Evolutionary conservation across 2,113 vertebrate species (phyloP).

Genomic region (Triplophysa rosa): DNA sequence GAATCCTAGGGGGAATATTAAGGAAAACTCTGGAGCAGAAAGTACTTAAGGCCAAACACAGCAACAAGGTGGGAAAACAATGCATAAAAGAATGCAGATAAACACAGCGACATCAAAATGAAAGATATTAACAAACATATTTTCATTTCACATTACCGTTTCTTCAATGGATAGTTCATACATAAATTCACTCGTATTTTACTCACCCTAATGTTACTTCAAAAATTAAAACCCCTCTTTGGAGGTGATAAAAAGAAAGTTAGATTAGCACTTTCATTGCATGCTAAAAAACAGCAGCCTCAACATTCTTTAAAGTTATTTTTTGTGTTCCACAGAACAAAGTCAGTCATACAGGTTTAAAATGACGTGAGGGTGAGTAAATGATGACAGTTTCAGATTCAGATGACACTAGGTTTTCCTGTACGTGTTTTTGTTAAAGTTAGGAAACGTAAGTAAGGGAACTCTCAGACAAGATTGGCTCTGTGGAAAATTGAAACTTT

Average conservation of each 20-base stretch:
- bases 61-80: constrained; percentile 49
- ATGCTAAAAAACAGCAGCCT: too few species aligned
- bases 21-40: constrained; percentile 66
- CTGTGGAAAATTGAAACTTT: not conserved
- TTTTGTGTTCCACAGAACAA: not conserved
- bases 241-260: too few species aligned
- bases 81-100: constrained; percentile 14
- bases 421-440: not conserved
- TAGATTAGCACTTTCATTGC: too few species aligned
- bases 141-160: too few species aligned
- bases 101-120: not conserved
- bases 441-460: not conserved
- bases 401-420: not conserved
- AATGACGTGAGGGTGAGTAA: too few species aligned
- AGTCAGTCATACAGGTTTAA: not conserved
- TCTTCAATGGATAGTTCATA: too few species aligned
- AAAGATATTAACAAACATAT: not conserved
- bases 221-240: too few species aligned
- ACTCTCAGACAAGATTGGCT: not conserved
- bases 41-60: constrained; percentile 55
- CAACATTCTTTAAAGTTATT: too few species aligned
- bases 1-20: constrained; percentile 72
- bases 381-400: too few species aligned
- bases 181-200: too few species aligned
- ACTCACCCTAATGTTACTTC: too few species aligned